A percentile compares a stretch with the other conserved stretches of the same genome.
phyloP scores from a whole-genome alignment of 2,888 invertebrate genomes.

The Cheilosia soror region DNA sequence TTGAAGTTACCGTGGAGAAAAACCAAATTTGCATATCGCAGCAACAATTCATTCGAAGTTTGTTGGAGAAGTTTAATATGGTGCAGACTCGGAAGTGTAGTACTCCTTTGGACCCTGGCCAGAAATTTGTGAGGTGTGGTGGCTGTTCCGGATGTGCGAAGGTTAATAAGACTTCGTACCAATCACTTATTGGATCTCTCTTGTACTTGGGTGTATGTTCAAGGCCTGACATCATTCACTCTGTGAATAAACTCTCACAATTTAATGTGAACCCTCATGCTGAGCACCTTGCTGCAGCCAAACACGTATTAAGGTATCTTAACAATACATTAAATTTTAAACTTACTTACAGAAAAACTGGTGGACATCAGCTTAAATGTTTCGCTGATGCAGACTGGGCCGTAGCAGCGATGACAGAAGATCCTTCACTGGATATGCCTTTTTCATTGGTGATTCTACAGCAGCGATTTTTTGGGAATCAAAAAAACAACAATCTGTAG shows the following conservation, averaged over 20 bases:
- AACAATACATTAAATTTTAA: neutral
- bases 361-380: slow-evolving; percentile 12
- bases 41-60: slow-evolving; percentile 24
- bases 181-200: slow-evolving; percentile 53
- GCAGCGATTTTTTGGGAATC: slow-evolving; percentile 54
- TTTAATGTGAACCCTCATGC: slow-evolving; percentile 30
- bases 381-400: slow-evolving; percentile 73
- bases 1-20: slow-evolving; percentile 7
- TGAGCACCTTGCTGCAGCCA: no score
- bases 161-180: slow-evolving; percentile 40
- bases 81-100: slow-evolving; percentile 9
- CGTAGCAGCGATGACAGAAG: slow-evolving; percentile 38
- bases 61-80: slow-evolving; percentile 18
- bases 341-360: slow-evolving; percentile 23
- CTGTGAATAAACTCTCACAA: slow-evolving; percentile 37
- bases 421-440: slow-evolving; percentile 62
- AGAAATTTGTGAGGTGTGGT: slow-evolving; percentile 25
- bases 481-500: slow-evolving; percentile 35
- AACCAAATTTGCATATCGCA: slow-evolving; percentile 1
- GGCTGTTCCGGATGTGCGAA: slow-evolving; percentile 16
- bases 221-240: slow-evolving; percentile 56
- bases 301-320: neutral
- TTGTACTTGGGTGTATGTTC: slow-evolving; percentile 38
- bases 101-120: slow-evolving; percentile 33
- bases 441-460: slow-evolving; percentile 36